Evolutionary conservation across 2,113 vertebrate species (phyloP), one percentile per base, ranked within the genome.

Genomic region (Asarcornis scutulata): DNA sequence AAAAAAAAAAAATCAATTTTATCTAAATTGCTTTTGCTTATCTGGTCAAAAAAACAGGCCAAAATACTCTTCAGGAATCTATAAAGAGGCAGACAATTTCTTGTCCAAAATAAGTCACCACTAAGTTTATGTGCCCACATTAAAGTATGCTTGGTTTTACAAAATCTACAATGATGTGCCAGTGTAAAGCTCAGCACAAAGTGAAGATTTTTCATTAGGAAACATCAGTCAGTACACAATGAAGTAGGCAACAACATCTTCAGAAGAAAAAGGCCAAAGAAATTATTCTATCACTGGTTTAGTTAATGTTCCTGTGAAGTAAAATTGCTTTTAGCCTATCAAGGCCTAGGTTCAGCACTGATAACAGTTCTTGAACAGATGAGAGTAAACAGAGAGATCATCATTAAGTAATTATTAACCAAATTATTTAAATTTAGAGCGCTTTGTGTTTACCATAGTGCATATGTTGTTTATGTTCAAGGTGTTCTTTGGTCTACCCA

Each of bases 11-110:
- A 96, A 96, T 96, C 92, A 96, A 34, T 94, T 97, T 95, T 91
- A 95, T 97, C 92, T 96, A 96, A 96, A 96, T 96, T 97, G 67
- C 78, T 94, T 93, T 95, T 93, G 42, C 91, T 97, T 96, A 92
- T 96, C 95, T 95, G 66, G 79, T 88, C 80, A 72, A 58, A 27
- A 86, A 85, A 96, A 85, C 23, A 94, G 55, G 68, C 44, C 44
- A 90, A 93, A 75, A 75, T 60, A 53, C 5, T 89, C n/a, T 74
- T 86, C 44, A 72, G 56, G 48, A 93, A 85, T 95, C 71, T 94
- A 26, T 81, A 90, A n/a, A 55, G 8, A 79, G 73, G 15, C 42
- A 86, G 42, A 36, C 16, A 67, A 87, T 85, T 84, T 83, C 20
- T 64, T 68, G 29, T 77, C 85, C 31, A 75, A 60, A 95, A 34